Conservation (phyloP, 35 echinoderm and acorn worm genomes). For the Chiridota heheva region DNA sequence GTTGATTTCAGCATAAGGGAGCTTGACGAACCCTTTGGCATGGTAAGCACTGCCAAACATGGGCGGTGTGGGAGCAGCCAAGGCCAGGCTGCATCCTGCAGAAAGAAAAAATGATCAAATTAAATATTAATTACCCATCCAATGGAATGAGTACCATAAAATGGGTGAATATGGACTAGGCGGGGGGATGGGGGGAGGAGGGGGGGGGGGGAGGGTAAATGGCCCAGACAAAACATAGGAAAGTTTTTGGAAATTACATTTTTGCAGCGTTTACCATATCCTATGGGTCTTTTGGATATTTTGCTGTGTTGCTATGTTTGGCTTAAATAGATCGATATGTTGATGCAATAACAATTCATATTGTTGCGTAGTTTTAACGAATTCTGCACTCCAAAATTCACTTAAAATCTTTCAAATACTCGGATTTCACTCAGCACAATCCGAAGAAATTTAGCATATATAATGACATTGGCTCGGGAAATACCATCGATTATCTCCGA, state of each 20-base stretch:
- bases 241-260: not conserved
- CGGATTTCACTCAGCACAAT: no score
- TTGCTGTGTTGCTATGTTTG: no score
- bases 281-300: no score
- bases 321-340: no score
- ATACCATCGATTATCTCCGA: no score
- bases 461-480: no score
- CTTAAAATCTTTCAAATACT: no score
- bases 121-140: not conserved
- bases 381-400: no score
- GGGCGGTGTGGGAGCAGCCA: slow-evolving; percentile 25
- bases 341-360: no score
- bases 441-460: no score
- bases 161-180: not conserved
- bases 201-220: not conserved
- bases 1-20: slow-evolving; percentile 86
- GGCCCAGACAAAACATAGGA: not conserved
- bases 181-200: not conserved
- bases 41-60: slow-evolving; percentile 59
- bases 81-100: slow-evolving; percentile 9
- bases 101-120: not conserved
- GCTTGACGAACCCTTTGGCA: slow-evolving; percentile 54
- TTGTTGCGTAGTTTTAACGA: no score
- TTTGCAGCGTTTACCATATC: no score
- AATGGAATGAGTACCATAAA: not conserved